A percentile compares a stretch with the other conserved stretches of the same genome.
phyloP scores from a whole-genome alignment of 2,888 invertebrate species.

The Augiades crinisus region DNA sequence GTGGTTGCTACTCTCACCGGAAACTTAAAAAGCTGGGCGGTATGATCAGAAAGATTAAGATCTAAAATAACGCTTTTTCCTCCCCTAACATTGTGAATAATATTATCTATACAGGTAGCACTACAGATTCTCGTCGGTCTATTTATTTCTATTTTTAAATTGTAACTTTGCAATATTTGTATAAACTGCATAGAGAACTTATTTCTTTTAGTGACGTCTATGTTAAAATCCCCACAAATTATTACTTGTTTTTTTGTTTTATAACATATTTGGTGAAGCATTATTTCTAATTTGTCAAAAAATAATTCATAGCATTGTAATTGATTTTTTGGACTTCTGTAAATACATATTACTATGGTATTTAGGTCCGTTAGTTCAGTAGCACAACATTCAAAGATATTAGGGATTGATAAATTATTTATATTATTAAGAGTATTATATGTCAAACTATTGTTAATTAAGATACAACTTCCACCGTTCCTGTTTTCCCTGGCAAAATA shows the following conservation, averaged over 20 bases:
- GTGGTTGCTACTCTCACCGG: background rate
- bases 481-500: background rate
- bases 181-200: background rate
- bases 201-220: constrained; percentile 6
- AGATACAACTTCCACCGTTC: background rate
- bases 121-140: constrained; percentile 5
- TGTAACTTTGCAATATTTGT: background rate
- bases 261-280: background rate
- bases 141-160: constrained; percentile 10
- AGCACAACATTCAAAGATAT: constrained; percentile 10
- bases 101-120: constrained; percentile 17
- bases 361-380: background rate
- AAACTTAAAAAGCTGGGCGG: background rate
- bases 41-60: constrained; percentile 12
- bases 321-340: constrained; percentile 1
- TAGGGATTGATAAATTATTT: background rate
- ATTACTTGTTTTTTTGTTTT: constrained; percentile 13
- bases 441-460: background rate
- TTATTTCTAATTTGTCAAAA: background rate
- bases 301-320: background rate
- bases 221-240: constrained; percentile 18
- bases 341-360: background rate
- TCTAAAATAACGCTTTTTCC: constrained; percentile 4
- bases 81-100: constrained; percentile 8
- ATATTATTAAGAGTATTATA: background rate